These are phyloP conservation scores for Lycaon pictus DNA, from an alignment of 2,113 vertebrate genomes.

Conservation along the genomic window DNA sequence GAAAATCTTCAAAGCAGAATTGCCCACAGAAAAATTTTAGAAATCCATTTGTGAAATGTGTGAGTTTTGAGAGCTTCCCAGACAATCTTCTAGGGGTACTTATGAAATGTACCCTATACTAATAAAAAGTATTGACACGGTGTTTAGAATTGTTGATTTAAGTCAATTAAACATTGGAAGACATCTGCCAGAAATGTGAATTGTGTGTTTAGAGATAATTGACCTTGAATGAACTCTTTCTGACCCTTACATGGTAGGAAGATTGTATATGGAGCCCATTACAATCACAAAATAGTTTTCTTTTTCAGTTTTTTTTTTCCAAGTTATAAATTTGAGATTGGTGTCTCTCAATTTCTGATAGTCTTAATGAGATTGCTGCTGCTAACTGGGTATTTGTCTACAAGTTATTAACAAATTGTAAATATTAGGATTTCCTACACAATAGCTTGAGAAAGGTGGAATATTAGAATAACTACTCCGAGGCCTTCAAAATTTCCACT, in stretches of 20 bases:
- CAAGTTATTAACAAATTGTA: background rate
- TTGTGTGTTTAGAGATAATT: background rate
- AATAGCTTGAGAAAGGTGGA: background rate
- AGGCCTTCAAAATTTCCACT: background rate
- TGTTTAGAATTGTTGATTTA: background rate
- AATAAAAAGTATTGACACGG: background rate
- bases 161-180: background rate
- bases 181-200: background rate
- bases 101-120: background rate
- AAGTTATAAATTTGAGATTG: background rate
- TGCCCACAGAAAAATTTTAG: background rate
- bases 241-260: background rate
- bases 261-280: background rate
- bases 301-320: background rate
- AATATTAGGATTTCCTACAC: background rate
- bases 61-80: conserved; percentile 11
- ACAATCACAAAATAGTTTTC: background rate
- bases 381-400: background rate
- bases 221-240: background rate
- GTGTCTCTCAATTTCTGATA: conserved; percentile 23
- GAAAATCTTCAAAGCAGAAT: conserved; percentile 36
- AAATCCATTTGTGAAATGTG: background rate
- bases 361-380: background rate
- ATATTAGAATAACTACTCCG: background rate
- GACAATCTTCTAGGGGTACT: background rate